A percentile compares a stretch with the other conserved stretches of the same genome.
Evolutionary conservation across 2,888 invertebrate genomes (phyloP).

Genomic region (Spodoptera littoralis): DNA sequence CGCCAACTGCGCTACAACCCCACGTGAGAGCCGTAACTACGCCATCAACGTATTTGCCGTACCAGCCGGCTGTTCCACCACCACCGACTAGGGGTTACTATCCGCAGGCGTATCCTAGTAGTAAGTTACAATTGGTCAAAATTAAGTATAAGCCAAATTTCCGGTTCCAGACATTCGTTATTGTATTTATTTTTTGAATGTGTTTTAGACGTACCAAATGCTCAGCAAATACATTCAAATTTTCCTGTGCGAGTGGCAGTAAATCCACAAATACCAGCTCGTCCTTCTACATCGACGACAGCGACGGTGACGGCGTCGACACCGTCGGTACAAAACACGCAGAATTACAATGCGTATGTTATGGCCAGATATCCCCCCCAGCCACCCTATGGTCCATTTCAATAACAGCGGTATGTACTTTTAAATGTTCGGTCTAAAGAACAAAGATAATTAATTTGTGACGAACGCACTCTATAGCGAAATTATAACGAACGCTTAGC

Average conservation of each 20-base stretch:
- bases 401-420: conserved; percentile 57
- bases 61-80: conserved; percentile 54
- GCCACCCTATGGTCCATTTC: conserved; percentile 57
- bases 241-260: conserved; percentile 24
- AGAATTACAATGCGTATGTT: conserved; percentile 40
- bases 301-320: conserved; percentile 11
- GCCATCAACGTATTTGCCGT: conserved; percentile 43
- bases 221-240: conserved; percentile 24
- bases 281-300: conserved; percentile 29
- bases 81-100: conserved; percentile 50
- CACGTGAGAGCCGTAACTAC: conserved; percentile 23
- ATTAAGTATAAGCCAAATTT: too few species aligned
- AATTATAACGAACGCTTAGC: too few species aligned
- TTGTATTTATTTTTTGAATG: conserved; percentile 6
- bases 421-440: too few species aligned
- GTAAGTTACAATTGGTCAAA: conserved; percentile 45
- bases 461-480: too few species aligned
- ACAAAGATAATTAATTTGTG: too few species aligned
- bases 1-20: background rate
- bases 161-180: background rate
- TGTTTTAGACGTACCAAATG: conserved; percentile 37
- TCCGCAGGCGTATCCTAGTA: conserved; percentile 34
- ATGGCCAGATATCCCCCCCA: conserved; percentile 55
- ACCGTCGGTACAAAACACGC: conserved; percentile 27
- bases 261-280: conserved; percentile 28